Conservation (phyloP, 2,797 vertebrate species). For the Lepidocolaptes lacrymiger region DNA sequence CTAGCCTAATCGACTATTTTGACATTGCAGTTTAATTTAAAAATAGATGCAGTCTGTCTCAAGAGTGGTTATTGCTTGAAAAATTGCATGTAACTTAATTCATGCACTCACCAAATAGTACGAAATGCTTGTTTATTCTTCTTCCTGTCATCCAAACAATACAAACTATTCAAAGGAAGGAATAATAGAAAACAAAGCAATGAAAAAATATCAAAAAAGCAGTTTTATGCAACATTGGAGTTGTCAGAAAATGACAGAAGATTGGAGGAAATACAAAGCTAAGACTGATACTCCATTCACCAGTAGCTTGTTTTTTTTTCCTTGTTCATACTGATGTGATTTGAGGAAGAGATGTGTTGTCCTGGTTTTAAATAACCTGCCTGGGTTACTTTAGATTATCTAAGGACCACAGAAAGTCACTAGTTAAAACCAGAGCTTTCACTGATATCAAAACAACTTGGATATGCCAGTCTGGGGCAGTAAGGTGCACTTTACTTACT, state of each 20-base stretch:
- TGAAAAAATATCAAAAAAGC: background rate
- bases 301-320: background rate
- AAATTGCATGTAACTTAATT: background rate
- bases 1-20: background rate
- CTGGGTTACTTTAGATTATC: background rate
- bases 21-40: background rate
- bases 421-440: background rate
- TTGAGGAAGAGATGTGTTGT: background rate
- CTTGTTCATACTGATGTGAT: background rate
- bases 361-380: slow-evolving; percentile 7
- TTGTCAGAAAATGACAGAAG: background rate
- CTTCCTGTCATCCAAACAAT: background rate
- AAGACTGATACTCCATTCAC: background rate
- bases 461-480: background rate
- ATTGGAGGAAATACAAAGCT: background rate
- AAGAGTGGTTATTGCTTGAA: background rate
- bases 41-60: background rate
- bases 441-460: background rate
- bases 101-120: background rate
- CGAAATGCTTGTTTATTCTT: background rate
- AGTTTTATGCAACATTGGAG: background rate
- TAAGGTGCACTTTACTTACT: background rate
- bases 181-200: background rate
- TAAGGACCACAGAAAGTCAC: background rate
- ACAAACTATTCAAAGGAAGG: background rate